Evolutionary conservation across 2,113 vertebrate genomes (phyloP), one percentile per base, ranked within the genome.

Genomic region (Oryzias melastigma): DNA sequence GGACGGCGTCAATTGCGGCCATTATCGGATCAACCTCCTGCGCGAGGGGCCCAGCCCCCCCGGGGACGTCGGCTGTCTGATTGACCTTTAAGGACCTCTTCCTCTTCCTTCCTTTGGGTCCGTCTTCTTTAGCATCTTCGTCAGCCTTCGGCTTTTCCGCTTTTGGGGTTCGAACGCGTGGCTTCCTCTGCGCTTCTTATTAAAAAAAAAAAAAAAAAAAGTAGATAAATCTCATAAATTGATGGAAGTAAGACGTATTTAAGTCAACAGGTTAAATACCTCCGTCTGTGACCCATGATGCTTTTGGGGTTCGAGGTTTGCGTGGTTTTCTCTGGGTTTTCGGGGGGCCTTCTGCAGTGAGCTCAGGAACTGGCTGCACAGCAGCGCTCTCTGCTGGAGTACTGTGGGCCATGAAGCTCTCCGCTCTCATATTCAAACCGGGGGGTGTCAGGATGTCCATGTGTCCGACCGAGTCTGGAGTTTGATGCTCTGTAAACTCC

Each of bases 221-320:
- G 6, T 8, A 8, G 5, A 17, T 3, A 47, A 18, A 12, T 47
- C n/a, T 18, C 16, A 59, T 5, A 24, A 24, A 24, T 10, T n/a
- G 15, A 43, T 45, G 16, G 42, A 19, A 5, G 7, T 29, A 12
- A 4, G 44, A 20, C 53, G 3, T 22, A 22, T 22, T 22, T 22
- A 58, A 45, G 52, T 15, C 14, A 46, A 7, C 58, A 58, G 15
- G 14, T 40, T 14, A 5, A 66, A 54, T 86, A 87, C 85, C 84
- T 71, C 78, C 52, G 15, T 56, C 71, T 72, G 76, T 82, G 10
- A 42, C 62, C 81, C 40, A 75, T 14, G 77, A 46, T 46, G 81
- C 69, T 58, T 88, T 88, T 51, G 87, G 77, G 68, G 73, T 14
- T 62, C 86, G 75, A 78, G 85, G 86, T 87, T 84, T 89, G 18